Conservation (phyloP, 2,797 vertebrate species). For the Micropoecilia bifurca region DNA sequence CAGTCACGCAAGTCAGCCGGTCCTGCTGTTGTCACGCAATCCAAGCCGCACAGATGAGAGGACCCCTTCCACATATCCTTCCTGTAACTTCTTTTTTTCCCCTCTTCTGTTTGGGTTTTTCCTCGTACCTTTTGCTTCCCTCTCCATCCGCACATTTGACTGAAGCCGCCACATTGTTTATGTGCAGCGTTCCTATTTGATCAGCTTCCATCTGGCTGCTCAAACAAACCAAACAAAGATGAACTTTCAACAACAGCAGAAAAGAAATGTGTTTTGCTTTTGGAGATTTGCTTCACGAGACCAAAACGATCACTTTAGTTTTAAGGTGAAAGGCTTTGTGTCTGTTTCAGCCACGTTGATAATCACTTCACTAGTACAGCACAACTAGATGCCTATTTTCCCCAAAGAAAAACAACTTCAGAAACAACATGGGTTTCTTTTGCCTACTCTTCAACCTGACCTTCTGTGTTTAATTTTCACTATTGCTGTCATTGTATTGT, state of each 20-base stretch:
- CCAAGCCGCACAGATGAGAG: slow-evolving; percentile 49
- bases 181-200: slow-evolving; percentile 47
- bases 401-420: slow-evolving; percentile 36
- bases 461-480: slow-evolving; percentile 61
- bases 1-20: slow-evolving; percentile 75
- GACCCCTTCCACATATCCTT: slow-evolving; percentile 35
- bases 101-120: slow-evolving; percentile 12
- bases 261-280: background rate
- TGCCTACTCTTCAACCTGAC: slow-evolving; percentile 8
- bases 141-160: slow-evolving; percentile 30
- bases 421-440: slow-evolving; percentile 38
- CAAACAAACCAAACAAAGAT: background rate
- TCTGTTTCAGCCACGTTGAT: background rate
- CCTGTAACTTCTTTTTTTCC: slow-evolving; percentile 25
- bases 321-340: slow-evolving; percentile 12
- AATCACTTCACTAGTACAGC: slow-evolving; percentile 27
- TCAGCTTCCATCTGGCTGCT: slow-evolving; percentile 42
- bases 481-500: background rate
- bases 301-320: slow-evolving; percentile 4
- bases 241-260: background rate
- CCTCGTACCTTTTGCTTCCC: slow-evolving; percentile 11
- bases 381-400: slow-evolving; percentile 20
- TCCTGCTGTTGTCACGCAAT: slow-evolving; percentile 77
- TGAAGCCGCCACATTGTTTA: slow-evolving; percentile 38
- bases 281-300: background rate